Base-by-base conservation (phyloP, 2,113 vertebrate genomes). In the Lynx canadensis region DNA sequence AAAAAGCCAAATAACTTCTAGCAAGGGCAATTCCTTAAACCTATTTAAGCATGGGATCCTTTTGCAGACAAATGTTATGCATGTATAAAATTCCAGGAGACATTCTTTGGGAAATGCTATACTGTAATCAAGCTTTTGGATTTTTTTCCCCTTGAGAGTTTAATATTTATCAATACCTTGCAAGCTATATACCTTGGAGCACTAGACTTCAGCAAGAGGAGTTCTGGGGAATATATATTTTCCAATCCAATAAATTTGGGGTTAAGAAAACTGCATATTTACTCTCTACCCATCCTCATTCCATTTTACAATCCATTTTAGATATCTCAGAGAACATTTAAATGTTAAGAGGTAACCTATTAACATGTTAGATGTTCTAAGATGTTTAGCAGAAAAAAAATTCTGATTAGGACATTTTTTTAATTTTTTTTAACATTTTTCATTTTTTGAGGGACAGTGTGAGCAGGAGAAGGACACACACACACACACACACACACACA, bases 101-200 rank as follows among this genome's bases (percentile, higher is more conserved):
- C 10, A 50, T 48, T 79, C 33, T 90, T 63, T 69, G 55, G 52
- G 41, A 90, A 95, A 68, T 94, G 74, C 41, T 41, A 41, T 41
- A 41, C 63, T 90, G 3, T 38, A 86, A 5, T 81, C 89, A 95
- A 63, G 14, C 4, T 79, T 73, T 95, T 41, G n/a, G 41, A 57
- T 88, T 29, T 73, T 45, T 8, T 92, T 92, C 90, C 29, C 33
- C 33, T 71, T 90, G 50, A 41, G 41, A 79, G 11, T 85, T 93
- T 93, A 89, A 33, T 82, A 86, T 41, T 55, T 91, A 78, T 89
- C 52, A 92, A 52, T 90, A 57, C 15, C 80, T 95, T 79, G 19
- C 23, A 87, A 92, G 29, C 31, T 41, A 9, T 60, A 13, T 71
- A 48, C 25, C 48, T 88, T 91, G 11, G 14, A 96, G 66, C 57